phyloP scores from a whole-genome alignment of 2,888 invertebrate species.

The Tinea semifulvella region DNA sequence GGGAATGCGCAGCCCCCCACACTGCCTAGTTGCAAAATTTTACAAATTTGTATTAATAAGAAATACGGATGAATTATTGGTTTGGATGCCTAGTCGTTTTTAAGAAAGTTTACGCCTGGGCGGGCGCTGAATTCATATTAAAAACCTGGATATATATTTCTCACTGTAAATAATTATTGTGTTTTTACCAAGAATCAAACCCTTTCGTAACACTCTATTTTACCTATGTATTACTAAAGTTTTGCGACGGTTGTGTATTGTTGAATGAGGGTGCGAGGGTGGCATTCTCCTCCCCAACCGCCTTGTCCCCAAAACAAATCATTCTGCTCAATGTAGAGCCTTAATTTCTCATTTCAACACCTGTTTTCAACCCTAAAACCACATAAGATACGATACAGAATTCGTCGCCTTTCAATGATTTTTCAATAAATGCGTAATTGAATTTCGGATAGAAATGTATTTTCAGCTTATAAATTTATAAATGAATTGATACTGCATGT shows the following conservation, averaged over 20 bases:
- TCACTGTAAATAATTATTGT: too few species aligned
- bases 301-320: slow-evolving; percentile 3
- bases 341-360: not conserved
- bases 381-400: not conserved
- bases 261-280: not conserved
- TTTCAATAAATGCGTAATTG: slow-evolving; percentile 20
- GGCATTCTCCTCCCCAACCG: not conserved
- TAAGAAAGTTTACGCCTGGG: too few species aligned
- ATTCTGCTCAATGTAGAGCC: slow-evolving; percentile 1
- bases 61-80: too few species aligned
- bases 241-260: not conserved
- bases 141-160: too few species aligned
- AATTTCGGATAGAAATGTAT: slow-evolving; percentile 22
- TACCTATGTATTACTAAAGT: too few species aligned
- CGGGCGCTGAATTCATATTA: too few species aligned
- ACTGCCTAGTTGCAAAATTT: too few species aligned
- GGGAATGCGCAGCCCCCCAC: too few species aligned
- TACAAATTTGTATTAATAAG: too few species aligned
- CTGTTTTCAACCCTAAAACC: slow-evolving; percentile 4
- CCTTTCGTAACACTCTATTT: too few species aligned
- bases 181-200: too few species aligned
- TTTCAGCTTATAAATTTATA: slow-evolving; percentile 22
- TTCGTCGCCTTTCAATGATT: not conserved
- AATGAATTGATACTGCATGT: slow-evolving; percentile 15
- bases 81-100: too few species aligned